Evolutionary conservation across 2,797 vertebrate species (phyloP), one percentile per base, ranked within the genome.

Genomic region (Lithobates sylvaticus): DNA sequence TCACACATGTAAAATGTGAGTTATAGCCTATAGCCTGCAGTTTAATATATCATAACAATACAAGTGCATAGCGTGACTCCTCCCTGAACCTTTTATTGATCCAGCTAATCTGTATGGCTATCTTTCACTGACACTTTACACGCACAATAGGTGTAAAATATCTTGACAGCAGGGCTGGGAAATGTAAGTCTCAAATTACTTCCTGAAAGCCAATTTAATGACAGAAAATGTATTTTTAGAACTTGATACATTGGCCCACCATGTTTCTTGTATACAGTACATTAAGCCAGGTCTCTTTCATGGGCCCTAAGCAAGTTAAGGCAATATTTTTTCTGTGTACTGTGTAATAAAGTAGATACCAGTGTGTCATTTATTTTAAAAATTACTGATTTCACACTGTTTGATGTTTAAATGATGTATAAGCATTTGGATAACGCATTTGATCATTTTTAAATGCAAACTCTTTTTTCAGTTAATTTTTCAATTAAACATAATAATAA

Each of bases 161-260:
- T 81, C 34, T 61, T n/a, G n/a, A 85, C n/a, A 42, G 32, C 27
- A 47, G 61, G 15, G 39, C 70, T 65, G 42, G 44, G 84, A 80
- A 75, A 68, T 27, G 32, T 15, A 27, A 73, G 77, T 39, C 65
- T 61, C 44, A 76, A 58, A 81, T 76, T 16, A 81, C 72, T 86
- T 67, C 64, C 64, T 54, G 72, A 67, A 85, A 85, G 69, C 34
- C 75, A 76, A 39, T 61, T 76, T 76, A 76, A 78, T 78, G 36
- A 47, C 34, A 81, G 36, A 80, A 76, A 76, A 69, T 50, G 18
- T 76, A 76, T 81, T 81, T 86, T 74, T 74, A 54, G 44, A 67
- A 64, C 29, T 76, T 75, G 44, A 75, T 75, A 74, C 64, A 34
- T 42, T 50, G 18, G 26, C 32, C 39, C 34, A n/a, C 61, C 27